Conservation (phyloP, 2,113 vertebrate genomes). For the Prionailurus bengalensis region DNA sequence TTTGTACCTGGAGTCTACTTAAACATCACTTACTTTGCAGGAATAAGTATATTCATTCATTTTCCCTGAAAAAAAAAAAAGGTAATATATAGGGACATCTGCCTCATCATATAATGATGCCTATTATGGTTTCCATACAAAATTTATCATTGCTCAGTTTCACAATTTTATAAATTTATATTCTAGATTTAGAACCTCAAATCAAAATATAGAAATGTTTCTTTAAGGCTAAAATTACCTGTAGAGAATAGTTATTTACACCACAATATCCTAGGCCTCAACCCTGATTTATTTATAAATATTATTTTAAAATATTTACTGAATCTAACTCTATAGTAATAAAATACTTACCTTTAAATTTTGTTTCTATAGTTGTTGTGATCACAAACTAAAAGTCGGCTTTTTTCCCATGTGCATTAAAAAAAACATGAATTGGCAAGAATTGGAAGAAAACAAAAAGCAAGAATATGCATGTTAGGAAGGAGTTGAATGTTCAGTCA, state of each 20-base stretch:
- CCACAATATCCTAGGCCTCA: background rate
- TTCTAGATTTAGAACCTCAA: background rate
- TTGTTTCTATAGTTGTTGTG: constrained; percentile 64
- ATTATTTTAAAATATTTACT: constrained; percentile 37
- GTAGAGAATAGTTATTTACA: background rate
- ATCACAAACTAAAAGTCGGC: constrained; percentile 49
- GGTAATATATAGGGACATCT: background rate
- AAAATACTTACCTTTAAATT: constrained; percentile 15
- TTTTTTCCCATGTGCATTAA: constrained; percentile 37
- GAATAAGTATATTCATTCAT: constrained; percentile 12
- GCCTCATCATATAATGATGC: background rate
- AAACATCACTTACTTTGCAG: background rate
- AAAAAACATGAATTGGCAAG: constrained; percentile 31
- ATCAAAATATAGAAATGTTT: constrained; percentile 17
- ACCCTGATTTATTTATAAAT: background rate
- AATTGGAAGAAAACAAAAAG: background rate
- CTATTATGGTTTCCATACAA: constrained; percentile 29
- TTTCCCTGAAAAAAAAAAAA: background rate
- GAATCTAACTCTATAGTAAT: background rate
- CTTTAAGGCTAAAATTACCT: constrained; percentile 6
- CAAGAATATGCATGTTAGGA: background rate
- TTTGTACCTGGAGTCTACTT: background rate
- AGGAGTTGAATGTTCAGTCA: background rate
- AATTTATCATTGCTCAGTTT: background rate
- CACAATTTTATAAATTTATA: background rate